Percentiles rank a stretch among this genome's conserved stretches.
Evolutionary conservation across 2,888 invertebrate species (phyloP).

Genomic region (Pyrochroa serraticornis): DNA sequence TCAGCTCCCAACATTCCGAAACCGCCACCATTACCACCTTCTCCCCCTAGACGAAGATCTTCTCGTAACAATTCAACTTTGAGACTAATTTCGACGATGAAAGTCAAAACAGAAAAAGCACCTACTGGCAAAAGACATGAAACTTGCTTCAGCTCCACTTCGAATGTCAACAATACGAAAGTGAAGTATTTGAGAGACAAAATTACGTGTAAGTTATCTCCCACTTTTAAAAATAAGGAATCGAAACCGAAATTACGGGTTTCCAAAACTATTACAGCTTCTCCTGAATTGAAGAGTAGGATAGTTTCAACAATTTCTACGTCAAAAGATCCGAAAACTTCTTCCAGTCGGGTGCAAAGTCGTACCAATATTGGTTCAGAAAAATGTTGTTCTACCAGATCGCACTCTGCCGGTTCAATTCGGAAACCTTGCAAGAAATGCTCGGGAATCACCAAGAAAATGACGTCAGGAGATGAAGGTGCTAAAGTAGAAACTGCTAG

Average conservation of each 20-base stretch:
- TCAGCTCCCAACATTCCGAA: slow-evolving; percentile 57
- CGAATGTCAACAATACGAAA: slow-evolving; percentile 59
- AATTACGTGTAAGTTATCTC: slow-evolving; percentile 65
- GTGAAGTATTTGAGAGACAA: slow-evolving; percentile 68
- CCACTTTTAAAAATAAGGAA: slow-evolving; percentile 46
- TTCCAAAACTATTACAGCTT: slow-evolving; percentile 48
- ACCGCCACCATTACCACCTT: slow-evolving; percentile 60
- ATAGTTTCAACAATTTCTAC: slow-evolving; percentile 54
- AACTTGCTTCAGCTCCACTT: slow-evolving; percentile 58
- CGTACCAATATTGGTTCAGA: slow-evolving; percentile 36
- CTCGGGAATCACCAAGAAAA: slow-evolving; percentile 22
- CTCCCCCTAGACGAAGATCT: slow-evolving; percentile 77
- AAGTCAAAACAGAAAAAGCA: slow-evolving; percentile 51
- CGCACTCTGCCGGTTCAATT: neutral
- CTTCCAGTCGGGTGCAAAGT: slow-evolving; percentile 57
- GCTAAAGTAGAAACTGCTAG: neutral
- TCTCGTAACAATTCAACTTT: slow-evolving; percentile 76
- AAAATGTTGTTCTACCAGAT: slow-evolving; percentile 6
- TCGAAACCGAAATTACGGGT: slow-evolving; percentile 45
- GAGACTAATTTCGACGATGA: slow-evolving; percentile 66
- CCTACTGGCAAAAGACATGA: slow-evolving; percentile 57
- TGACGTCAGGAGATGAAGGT: slow-evolving; percentile 30
- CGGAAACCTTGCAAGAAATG: slow-evolving; percentile 23
- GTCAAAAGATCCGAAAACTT: slow-evolving; percentile 52
- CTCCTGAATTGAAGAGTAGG: slow-evolving; percentile 52